Evolutionary conservation across 37 sponge, comb jelly and placozoan genomes (phyloP), one percentile per base, ranked within the genome.

Genomic region (Hexactinellida sp.): DNA sequence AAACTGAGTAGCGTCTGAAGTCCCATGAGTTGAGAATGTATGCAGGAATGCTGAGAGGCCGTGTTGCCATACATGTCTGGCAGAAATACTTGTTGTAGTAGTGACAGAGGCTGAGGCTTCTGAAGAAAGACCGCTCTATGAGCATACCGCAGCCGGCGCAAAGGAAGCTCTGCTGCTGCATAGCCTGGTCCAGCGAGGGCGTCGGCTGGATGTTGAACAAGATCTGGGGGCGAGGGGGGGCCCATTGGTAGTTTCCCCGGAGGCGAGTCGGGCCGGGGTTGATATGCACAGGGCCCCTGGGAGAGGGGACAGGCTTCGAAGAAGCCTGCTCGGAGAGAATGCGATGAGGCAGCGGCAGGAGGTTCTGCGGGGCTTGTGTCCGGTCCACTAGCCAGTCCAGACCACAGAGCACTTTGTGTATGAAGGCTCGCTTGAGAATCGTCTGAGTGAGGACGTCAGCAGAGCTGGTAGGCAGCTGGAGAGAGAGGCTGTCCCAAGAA

Each of bases 11-110:
- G 87, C 87, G 91, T 51, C 90, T 95, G 55, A 98, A 98, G 54
- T 91, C 91, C 99, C 99, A 98, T 24, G 90, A 82, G 9, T 92
- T 86, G 19, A 98, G 83, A 36, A 98, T 86, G 37, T 91, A 83
- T 28, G 94, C 96, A 0, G 99, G 99, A 24, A 98, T 85, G 25
- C 89, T 34, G 36, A 86, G 41, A 36, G 84, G 83, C 28, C 88
- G 41, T 54, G 90, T 91, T 39, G 88, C 85, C 54, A 95, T 96
- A 82, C 99, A 98, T 37, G 88, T 95, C 55, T 91, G 92, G 36
- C 99, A 98, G 91, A 98, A 98, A 76, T 98, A 98, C 47, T 91
- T 93, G 9, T 96, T 96, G n/a, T 89, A 84, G 88, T 99, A 99
- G 84, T 96, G 76, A 55, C 99, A 99, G 82, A 93, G 96, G 16